A percentile compares a stretch with the other conserved stretches of the same genome.
Evolutionary conservation across 2,888 invertebrate species (phyloP).

Genomic region (Agriopis leucophaearia): DNA sequence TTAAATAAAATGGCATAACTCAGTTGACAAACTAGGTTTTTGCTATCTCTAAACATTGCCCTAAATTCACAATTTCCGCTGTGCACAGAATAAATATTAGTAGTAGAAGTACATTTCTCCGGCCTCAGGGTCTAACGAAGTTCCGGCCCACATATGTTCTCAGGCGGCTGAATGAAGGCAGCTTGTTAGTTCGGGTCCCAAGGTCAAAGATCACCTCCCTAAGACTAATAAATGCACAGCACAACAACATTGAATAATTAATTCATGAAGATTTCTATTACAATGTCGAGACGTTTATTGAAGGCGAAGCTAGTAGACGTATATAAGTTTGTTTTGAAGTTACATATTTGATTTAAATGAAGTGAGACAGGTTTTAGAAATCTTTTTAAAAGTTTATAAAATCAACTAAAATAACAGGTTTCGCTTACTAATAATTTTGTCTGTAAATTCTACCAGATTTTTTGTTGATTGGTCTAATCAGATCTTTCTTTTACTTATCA

Average conservation of each 20-base stretch:
- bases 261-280: slow-evolving; percentile 29
- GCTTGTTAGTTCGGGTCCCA: slow-evolving; percentile 19
- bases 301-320: not conserved
- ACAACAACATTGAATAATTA: slow-evolving; percentile 24
- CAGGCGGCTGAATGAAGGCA: slow-evolving; percentile 9
- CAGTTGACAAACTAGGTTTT: not conserved
- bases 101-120: not conserved
- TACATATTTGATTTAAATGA: not conserved
- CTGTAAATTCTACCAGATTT: too few relatives aligned
- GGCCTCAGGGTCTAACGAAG: slow-evolving; percentile 11
- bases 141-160: slow-evolving; percentile 10
- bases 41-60: not conserved
- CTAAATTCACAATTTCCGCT: slow-evolving; percentile 7
- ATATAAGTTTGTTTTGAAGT: not conserved
- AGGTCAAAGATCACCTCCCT: slow-evolving; percentile 20
- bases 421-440: too few relatives aligned
- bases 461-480: too few relatives aligned
- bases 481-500: too few relatives aligned
- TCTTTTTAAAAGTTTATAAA: too few relatives aligned
- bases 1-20: too few relatives aligned
- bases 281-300: slow-evolving; percentile 22
- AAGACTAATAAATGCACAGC: slow-evolving; percentile 27
- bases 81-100: slow-evolving; percentile 16
- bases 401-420: too few relatives aligned
- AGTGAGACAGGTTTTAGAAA: not conserved